Evolutionary conservation across 2,113 vertebrate species (phyloP).

Genomic region (Budorcas taxicolor): DNA sequence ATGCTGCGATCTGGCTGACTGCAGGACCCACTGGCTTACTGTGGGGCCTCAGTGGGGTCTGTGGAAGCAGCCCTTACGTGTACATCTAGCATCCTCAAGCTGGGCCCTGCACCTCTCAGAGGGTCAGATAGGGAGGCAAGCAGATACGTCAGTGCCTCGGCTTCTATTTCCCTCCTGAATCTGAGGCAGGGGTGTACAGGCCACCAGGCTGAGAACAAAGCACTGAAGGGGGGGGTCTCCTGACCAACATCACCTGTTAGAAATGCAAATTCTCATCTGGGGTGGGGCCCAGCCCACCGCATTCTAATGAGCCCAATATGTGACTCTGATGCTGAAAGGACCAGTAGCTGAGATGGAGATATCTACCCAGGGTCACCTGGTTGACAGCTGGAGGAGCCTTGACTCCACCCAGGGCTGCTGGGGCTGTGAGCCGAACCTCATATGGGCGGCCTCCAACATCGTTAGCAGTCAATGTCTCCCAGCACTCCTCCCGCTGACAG

Average conservation of each 20-base stretch:
- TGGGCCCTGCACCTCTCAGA: neutral
- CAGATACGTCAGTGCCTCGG: neutral
- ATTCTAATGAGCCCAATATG: neutral
- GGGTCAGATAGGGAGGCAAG: neutral
- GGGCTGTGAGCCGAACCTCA: neutral
- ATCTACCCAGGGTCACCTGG: neutral
- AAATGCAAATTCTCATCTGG: neutral
- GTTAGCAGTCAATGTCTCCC: neutral
- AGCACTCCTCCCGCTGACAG: accelerated
- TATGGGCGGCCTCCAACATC: accelerated
- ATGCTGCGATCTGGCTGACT: neutral
- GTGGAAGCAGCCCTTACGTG: neutral
- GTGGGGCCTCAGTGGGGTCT: neutral
- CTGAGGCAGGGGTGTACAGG: neutral
- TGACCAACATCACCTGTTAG: neutral
- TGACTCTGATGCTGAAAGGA: neutral
- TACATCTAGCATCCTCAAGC: too few species aligned
- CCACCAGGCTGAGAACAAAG: neutral
- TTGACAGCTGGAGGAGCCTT: neutral
- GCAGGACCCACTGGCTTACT: neutral
- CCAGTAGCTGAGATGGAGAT: neutral
- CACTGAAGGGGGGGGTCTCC: neutral
- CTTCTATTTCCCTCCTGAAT: neutral
- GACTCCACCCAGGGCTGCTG: neutral
- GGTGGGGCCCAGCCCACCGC: neutral